Percentiles rank a stretch among this genome's conserved stretches.
These are phyloP conservation scores for Dasyprocta punctata DNA, from an alignment of 2,113 vertebrate species.

Conservation along the genomic window DNA sequence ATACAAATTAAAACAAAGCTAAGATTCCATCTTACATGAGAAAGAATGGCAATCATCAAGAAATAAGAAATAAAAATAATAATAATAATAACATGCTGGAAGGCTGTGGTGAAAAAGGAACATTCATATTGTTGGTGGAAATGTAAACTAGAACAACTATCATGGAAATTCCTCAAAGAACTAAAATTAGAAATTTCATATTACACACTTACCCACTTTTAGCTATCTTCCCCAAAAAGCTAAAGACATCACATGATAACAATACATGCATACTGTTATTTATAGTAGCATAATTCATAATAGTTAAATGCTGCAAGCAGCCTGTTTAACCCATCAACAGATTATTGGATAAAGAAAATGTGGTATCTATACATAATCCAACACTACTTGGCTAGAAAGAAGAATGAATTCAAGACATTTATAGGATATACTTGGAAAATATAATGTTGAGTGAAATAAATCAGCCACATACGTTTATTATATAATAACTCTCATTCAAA, in stretches of 20 bases:
- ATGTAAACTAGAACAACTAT: not conserved
- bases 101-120: not conserved
- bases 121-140: not conserved
- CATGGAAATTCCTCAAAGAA: not conserved
- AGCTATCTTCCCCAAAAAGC: not conserved
- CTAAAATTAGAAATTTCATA: not conserved
- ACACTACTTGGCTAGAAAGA: not conserved
- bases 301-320: not conserved
- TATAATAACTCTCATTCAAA: not conserved
- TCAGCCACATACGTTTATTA: not conserved
- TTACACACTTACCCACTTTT: not conserved
- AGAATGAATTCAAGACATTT: not conserved
- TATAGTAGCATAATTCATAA: not conserved
- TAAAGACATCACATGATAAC: not conserved
- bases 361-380: not conserved
- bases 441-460: not conserved
- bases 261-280: not conserved
- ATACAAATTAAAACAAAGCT: not conserved
- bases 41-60: not conserved
- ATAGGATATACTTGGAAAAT: not conserved
- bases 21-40: not conserved
- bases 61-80: not conserved
- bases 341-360: not conserved
- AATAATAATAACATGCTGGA: not conserved
- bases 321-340: not conserved